Base-by-base conservation (phyloP, 2,113 vertebrate genomes). In the Datnioides undecimradiatus region DNA sequence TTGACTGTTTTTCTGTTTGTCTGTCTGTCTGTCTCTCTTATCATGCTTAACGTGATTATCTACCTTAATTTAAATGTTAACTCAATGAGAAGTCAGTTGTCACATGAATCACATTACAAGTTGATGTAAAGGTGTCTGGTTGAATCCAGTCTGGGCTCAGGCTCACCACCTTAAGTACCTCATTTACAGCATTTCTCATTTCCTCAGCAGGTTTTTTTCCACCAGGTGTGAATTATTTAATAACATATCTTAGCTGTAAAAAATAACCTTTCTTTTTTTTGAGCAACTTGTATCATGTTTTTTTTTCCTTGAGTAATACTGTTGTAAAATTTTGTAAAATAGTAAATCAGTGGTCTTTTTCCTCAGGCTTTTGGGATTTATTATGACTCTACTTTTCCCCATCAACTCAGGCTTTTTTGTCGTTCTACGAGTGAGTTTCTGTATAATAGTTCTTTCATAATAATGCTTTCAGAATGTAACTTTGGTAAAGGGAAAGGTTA, bases 241-340 rank as follows among this genome's bases (percentile, higher is more conserved):
- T 96, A 96, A 96, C 85, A 95, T 96, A 96, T 97, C 95, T 94
- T 92, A 93, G 93, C 91, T 98, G 96, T 98, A 96, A 83, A 96
- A 96, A 95, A 95, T 96, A 96, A 93, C 91, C 91, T 94, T 81
- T 76, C 62, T 90, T 93, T 95, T 82, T 49, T 62, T 60, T 95
- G 95, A 96, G 95, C 93, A 91, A 93, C 94, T 96, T 94, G 83
- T 93, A 89, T 96, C 94, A 76, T 94, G 70, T 79, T 80, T 54
- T 84, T 84, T 96, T 96, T 96, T 95, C 49, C 94, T 94, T 93
- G 93, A 91, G 84, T 93, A 86, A 93, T 94, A 94, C 92, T 94
- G 91, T 95, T 98, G 98, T 99, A 99, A 96, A 98, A 98, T 96
- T 96, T 95, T 99, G 97, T 99, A 98, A 96, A 96, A 96, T 96